These are phyloP conservation scores for Notolabrus celidotus DNA, from an alignment of 2,797 vertebrate species.

Conservation along the genomic window DNA sequence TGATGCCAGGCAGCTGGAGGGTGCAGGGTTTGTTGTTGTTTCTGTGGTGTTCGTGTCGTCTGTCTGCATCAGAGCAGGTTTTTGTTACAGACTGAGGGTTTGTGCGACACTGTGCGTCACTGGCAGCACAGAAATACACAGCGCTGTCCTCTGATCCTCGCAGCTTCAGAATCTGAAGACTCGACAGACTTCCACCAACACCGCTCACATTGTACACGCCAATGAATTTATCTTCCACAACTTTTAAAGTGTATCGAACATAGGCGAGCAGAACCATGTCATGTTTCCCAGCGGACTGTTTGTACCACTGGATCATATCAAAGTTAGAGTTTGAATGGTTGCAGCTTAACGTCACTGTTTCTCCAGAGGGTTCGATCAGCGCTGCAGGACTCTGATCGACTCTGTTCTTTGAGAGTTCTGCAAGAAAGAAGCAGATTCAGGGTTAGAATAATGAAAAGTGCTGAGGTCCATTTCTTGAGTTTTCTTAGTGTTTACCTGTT, in stretches of 20 bases:
- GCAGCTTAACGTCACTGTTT: slow-evolving; percentile 43
- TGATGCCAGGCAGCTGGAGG: background rate
- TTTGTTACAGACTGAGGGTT: slow-evolving; percentile 26
- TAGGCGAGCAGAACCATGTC: slow-evolving; percentile 47
- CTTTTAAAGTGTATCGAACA: background rate
- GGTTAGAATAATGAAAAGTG: background rate
- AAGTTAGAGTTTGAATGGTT: slow-evolving; percentile 31
- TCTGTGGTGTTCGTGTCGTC: slow-evolving; percentile 19
- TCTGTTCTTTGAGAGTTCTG: slow-evolving; percentile 31
- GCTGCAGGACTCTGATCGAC: slow-evolving; percentile 47
- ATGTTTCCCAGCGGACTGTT: slow-evolving; percentile 25
- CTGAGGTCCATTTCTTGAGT: background rate
- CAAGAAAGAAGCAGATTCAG: slow-evolving; percentile 3
- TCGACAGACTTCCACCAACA: slow-evolving; percentile 16
- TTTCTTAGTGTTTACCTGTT: slow-evolving; percentile 38
- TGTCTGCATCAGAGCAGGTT: slow-evolving; percentile 13
- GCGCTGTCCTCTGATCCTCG: slow-evolving; percentile 10
- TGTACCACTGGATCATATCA: slow-evolving; percentile 59
- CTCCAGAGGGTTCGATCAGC: slow-evolving; percentile 20
- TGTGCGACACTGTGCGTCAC: slow-evolving; percentile 50
- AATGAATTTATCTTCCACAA: slow-evolving; percentile 18
- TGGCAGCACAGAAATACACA: slow-evolving; percentile 56
- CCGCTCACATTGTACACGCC: slow-evolving; percentile 32
- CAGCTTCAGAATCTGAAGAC: slow-evolving; percentile 29
- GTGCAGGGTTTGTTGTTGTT: slow-evolving; percentile 6